Evolutionary conservation across 2,888 invertebrate genomes (phyloP), one percentile per base, ranked within the genome.

Genomic region (Xestia xanthographa): DNA sequence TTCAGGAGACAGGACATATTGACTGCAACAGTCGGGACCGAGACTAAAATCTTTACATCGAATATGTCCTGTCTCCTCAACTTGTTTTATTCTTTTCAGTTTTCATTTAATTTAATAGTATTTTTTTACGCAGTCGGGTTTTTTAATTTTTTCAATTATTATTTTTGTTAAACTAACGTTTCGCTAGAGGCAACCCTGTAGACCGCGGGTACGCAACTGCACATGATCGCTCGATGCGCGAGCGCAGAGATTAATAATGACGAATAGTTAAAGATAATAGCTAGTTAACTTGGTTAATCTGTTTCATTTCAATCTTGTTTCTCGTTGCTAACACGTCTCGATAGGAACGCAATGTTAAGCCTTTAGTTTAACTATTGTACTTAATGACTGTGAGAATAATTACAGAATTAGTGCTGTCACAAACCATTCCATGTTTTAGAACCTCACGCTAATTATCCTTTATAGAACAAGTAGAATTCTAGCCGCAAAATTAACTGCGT

Each of bases 201-300:
- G 20, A 63, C 69, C 63, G 66, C 68, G 75, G 48, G 72, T 78
- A 66, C 77, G 73, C 84, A 78, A 77, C 82, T 76, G 77, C 79
- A 75, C 74, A 82, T 72, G 78, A 91, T 89, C 86, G 84, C 72
- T 60, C 89, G 83, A 85, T 71, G 81, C 84, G 80, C 75, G 70
- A 80, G 76, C 83, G 77, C 75, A 67, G 80, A 91, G 91, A 92
- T 91, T 89, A 88, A 92, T 91, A 89, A 88, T 89, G 90, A 91
- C 89, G 90, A 90, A 91, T 88, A 85, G 88, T 79, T 71, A 72
- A 56, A 86, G 87, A 87, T 88, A 90, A 88, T 83, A 80, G 80
- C 86, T 84, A 84, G 88, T 85, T 86, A 87, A 75, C 83, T 74
- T 80, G 63, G 75, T 87, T 87, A 82, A 88, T 88, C 79, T 82